These are phyloP conservation scores for Drosophila paracracens DNA, from an alignment of 2,888 invertebrate species.

Conservation along the genomic window DNA sequence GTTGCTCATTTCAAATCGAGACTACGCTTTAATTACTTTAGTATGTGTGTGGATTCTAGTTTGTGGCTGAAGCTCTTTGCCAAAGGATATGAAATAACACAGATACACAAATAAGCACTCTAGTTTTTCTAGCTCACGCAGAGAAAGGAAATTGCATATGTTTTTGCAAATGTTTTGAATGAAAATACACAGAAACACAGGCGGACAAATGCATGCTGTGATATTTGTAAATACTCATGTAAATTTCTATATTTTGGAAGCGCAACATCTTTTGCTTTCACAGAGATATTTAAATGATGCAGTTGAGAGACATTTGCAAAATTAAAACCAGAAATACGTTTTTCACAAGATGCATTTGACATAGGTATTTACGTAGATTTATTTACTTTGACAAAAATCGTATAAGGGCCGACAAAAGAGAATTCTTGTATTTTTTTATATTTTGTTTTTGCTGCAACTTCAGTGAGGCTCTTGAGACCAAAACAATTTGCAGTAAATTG, in stretches of 20 bases:
- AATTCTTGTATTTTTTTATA: background rate
- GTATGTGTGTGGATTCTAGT: background rate
- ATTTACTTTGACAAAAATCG: background rate
- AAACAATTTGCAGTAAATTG: constrained; percentile 69
- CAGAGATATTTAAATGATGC: background rate
- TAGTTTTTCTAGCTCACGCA: background rate
- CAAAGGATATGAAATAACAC: background rate
- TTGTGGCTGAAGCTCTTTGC: background rate
- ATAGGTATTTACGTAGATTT: background rate
- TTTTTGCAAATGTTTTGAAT: background rate
- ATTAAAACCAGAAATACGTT: background rate
- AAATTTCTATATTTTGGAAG: background rate
- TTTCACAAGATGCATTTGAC: background rate
- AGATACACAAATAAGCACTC: background rate
- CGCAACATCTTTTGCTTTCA: background rate
- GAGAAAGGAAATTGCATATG: background rate
- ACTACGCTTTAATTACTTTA: background rate
- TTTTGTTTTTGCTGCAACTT: background rate
- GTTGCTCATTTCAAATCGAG: constrained; percentile 3
- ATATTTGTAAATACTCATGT: background rate
- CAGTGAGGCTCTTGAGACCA: constrained; percentile 38
- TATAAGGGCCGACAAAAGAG: background rate
- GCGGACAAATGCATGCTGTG: too few species aligned
- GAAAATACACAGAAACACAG: background rate
- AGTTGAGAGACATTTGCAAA: background rate